phyloP scores from a whole-genome alignment of 2,888 invertebrate species.

The Tricholauxania praeusta region DNA sequence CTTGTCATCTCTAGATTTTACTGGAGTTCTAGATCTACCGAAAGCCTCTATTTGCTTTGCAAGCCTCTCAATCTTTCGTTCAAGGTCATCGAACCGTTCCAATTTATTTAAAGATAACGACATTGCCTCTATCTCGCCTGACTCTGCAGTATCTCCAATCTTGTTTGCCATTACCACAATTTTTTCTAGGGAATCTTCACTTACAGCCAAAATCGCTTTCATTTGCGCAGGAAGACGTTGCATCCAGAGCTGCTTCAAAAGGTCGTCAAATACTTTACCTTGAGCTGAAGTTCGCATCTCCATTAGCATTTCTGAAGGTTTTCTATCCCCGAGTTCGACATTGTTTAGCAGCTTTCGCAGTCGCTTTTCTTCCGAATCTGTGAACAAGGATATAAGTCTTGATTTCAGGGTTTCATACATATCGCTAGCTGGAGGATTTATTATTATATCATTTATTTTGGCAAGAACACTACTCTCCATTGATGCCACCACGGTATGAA shows the following conservation, averaged over 20 bases:
- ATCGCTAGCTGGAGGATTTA: too few relatives aligned
- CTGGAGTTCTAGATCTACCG: background rate
- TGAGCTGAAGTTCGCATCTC: background rate
- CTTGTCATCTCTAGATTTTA: too few relatives aligned
- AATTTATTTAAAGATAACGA: background rate
- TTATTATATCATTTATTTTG: too few relatives aligned
- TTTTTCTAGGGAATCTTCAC: background rate
- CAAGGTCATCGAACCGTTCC: background rate
- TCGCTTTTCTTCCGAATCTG: too few relatives aligned
- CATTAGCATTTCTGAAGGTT: conserved; percentile 3
- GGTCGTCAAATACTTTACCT: background rate
- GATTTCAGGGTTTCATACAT: too few relatives aligned
- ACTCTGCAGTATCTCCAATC: background rate
- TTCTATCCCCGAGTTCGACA: conserved; percentile 1
- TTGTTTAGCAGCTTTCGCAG: background rate
- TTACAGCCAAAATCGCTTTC: background rate
- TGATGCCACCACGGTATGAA: too few relatives aligned
- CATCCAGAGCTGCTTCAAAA: background rate
- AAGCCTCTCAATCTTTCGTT: too few relatives aligned
- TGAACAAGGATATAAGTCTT: too few relatives aligned
- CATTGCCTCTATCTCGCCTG: background rate
- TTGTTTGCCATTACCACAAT: background rate
- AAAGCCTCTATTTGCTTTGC: background rate
- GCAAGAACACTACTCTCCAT: too few relatives aligned
- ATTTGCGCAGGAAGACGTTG: conserved; percentile 2